phyloP scores from a whole-genome alignment of 2,888 invertebrate genomes.

The Limnephilus auricula region DNA sequence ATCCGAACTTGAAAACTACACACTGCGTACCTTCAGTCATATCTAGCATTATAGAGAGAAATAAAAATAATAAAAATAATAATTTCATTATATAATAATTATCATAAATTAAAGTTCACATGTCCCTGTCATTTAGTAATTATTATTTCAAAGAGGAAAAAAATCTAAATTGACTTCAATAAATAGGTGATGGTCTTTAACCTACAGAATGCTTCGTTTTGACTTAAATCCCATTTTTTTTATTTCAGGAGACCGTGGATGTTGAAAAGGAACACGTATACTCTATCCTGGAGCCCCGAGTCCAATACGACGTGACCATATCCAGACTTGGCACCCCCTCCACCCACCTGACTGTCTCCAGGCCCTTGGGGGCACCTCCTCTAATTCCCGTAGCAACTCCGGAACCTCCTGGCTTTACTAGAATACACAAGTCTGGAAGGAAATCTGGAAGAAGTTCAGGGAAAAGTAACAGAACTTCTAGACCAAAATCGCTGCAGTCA shows the following conservation, averaged over 20 bases:
- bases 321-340: constrained; percentile 77
- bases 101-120: too few species aligned
- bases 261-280: constrained; percentile 79
- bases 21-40: too few species aligned
- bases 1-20: too few species aligned
- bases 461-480: constrained; percentile 69
- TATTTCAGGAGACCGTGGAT: constrained; percentile 71
- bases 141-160: background rate
- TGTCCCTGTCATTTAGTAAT: background rate
- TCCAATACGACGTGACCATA: constrained; percentile 78
- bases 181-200: background rate
- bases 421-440: constrained; percentile 43
- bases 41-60: too few species aligned
- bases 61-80: too few species aligned
- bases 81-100: too few species aligned
- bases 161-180: background rate
- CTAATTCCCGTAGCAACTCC: constrained; percentile 76
- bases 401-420: constrained; percentile 70
- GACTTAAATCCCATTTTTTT: background rate
- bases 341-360: constrained; percentile 76
- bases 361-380: constrained; percentile 71
- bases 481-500: constrained; percentile 79
- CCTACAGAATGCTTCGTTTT: background rate
- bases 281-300: constrained; percentile 77
- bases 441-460: constrained; percentile 57